Conservation (phyloP, 2,797 vertebrate species). For the Hyperoplus lanceolatus region DNA sequence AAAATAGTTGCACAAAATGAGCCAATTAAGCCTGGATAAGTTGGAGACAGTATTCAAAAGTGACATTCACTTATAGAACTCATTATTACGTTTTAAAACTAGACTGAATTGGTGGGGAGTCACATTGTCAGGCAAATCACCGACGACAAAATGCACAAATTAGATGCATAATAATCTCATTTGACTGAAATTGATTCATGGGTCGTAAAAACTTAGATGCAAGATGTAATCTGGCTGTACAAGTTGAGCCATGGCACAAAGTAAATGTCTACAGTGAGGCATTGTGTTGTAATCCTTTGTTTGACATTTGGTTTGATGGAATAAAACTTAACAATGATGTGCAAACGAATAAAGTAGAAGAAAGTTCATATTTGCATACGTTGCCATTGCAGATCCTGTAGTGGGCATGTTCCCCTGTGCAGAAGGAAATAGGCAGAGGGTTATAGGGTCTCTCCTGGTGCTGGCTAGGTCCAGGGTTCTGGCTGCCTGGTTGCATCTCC, state of each 20-base stretch:
- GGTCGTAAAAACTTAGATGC: background rate
- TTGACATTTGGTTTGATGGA: background rate
- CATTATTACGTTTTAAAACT: too few species aligned
- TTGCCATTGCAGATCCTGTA: slow-evolving; percentile 91
- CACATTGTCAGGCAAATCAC: background rate
- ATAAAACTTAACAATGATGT: background rate
- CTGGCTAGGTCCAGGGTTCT: slow-evolving; percentile 51
- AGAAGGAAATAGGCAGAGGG: slow-evolving; percentile 70
- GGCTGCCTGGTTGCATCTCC: slow-evolving; percentile 71
- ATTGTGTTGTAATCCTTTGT: background rate
- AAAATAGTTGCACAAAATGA: background rate
- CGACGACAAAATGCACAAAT: too few species aligned
- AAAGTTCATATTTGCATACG: slow-evolving; percentile 80
- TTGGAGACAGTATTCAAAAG: background rate
- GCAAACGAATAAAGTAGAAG: too few species aligned
- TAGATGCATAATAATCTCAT: background rate
- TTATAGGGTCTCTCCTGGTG: slow-evolving; percentile 69
- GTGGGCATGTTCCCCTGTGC: slow-evolving; percentile 86
- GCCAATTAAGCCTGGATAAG: background rate
- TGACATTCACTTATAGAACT: too few species aligned
- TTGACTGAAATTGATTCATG: background rate
- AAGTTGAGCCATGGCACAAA: background rate
- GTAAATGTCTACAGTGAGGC: background rate
- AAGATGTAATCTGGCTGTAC: background rate
- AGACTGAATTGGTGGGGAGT: background rate